phyloP scores from a whole-genome alignment of 2,113 vertebrate genomes.

The Aegithalos caudatus region DNA sequence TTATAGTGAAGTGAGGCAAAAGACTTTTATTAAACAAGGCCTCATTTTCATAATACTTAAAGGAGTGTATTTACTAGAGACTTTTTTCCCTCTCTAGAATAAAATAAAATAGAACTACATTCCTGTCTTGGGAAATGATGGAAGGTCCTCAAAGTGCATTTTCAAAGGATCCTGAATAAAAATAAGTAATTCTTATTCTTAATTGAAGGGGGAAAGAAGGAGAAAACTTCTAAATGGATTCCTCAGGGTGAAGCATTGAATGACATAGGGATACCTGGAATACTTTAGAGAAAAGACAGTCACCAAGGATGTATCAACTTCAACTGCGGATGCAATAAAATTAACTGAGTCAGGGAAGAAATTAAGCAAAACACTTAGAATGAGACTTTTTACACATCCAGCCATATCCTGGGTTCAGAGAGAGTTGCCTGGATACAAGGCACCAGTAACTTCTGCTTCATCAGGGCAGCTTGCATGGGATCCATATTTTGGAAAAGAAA shows the following conservation, averaged over 20 bases:
- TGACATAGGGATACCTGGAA: background rate
- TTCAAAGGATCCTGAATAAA: constrained; percentile 7
- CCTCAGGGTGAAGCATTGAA: background rate
- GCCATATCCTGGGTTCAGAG: background rate
- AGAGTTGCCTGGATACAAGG: background rate
- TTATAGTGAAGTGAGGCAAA: background rate
- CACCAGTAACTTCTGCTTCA: background rate
- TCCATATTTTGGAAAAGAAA: background rate
- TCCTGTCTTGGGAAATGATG: background rate
- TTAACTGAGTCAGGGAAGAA: background rate
- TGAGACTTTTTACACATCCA: background rate
- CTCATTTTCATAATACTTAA: background rate
- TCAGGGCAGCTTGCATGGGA: background rate
- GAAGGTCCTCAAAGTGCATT: background rate
- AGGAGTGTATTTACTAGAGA: background rate
- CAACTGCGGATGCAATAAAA: background rate
- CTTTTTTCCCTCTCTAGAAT: background rate
- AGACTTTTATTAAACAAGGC: background rate
- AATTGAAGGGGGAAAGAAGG: background rate
- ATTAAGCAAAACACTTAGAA: background rate
- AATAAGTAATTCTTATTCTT: background rate
- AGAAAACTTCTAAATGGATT: background rate
- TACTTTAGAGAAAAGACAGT: background rate
- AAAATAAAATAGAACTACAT: background rate
- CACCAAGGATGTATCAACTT: background rate